Evolutionary conservation across 2,888 invertebrate genomes (phyloP).

Genomic region (Scaptodrosophila latifasciaeformis): DNA sequence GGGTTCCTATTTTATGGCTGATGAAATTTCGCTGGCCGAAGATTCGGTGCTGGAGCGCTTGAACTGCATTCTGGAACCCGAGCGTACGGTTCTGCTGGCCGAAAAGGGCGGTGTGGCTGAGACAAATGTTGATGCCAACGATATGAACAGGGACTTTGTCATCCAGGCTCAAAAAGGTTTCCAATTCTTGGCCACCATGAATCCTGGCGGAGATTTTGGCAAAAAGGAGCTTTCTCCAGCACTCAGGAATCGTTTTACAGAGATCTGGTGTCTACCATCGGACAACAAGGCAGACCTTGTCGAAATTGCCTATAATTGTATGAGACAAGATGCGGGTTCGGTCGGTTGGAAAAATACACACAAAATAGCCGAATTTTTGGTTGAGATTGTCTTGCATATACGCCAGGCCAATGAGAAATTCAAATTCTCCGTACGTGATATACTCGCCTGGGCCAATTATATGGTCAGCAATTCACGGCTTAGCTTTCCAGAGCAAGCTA

Average conservation of each 20-base stretch:
- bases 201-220: conserved; percentile 99
- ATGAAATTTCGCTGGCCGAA: conserved; percentile 99
- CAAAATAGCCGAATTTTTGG: conserved; percentile 82
- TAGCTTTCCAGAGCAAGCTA: conserved; percentile 80
- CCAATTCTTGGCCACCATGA: conserved; percentile 98
- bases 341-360: conserved; percentile 63
- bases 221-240: conserved; percentile 99
- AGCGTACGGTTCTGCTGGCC: conserved; percentile 90
- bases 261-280: conserved; percentile 96
- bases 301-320: conserved; percentile 87
- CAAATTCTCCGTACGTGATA: conserved; percentile 91
- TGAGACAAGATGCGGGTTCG: conserved; percentile 75
- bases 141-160: conserved; percentile 76
- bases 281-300: conserved; percentile 84
- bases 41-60: conserved; percentile 98
- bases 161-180: conserved; percentile 85
- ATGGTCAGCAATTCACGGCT: conserved; percentile 77
- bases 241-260: conserved; percentile 96
- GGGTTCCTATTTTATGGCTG: conserved; percentile 93
- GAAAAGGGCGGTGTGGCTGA: conserved; percentile 86
- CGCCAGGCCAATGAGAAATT: conserved; percentile 84
- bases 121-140: conserved; percentile 62
- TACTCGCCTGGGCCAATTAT: conserved; percentile 94
- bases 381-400: conserved; percentile 89
- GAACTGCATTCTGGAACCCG: conserved; percentile 96